A percentile compares a stretch with the other conserved stretches of the same genome.
Conservation (phyloP, 2,888 invertebrate genomes). For the Drosophila prostipennis region DNA sequence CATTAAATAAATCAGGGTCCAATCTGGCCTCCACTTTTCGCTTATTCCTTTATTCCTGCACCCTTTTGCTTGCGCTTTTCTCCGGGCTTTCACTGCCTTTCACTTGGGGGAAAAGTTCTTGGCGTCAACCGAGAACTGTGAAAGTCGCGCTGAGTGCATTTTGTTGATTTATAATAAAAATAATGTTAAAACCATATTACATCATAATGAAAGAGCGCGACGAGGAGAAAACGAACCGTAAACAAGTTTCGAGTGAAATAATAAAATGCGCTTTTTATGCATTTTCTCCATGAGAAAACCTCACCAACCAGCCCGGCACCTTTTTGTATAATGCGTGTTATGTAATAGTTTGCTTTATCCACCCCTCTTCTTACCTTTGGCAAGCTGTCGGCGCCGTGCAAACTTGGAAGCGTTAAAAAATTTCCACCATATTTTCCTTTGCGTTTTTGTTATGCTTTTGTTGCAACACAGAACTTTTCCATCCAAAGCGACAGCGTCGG, state of each 20-base stretch:
- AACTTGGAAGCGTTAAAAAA: constrained; percentile 65
- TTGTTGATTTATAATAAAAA: constrained; percentile 74
- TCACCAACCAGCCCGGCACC: constrained; percentile 29
- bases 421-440: constrained; percentile 71
- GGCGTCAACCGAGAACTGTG: constrained; percentile 46
- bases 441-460: constrained; percentile 48
- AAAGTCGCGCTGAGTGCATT: constrained; percentile 67
- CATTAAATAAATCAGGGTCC: constrained; percentile 51
- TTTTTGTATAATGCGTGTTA: constrained; percentile 66
- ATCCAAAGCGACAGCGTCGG: constrained; percentile 36
- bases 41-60: constrained; percentile 8
- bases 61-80: constrained; percentile 19
- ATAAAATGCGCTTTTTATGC: constrained; percentile 77
- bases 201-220: constrained; percentile 66
- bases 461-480: constrained; percentile 40
- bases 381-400: constrained; percentile 68
- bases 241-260: constrained; percentile 78
- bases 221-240: constrained; percentile 57
- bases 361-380: constrained; percentile 43
- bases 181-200: constrained; percentile 75
- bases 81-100: constrained; percentile 16
- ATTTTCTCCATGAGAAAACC: constrained; percentile 41
- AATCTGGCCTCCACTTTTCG: constrained; percentile 8
- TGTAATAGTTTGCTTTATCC: constrained; percentile 64
- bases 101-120: constrained; percentile 47